Percentiles rank a stretch among this genome's conserved stretches.
Evolutionary conservation across 2,888 invertebrate genomes (phyloP).

Genomic region (Nyleta sp.): DNA sequence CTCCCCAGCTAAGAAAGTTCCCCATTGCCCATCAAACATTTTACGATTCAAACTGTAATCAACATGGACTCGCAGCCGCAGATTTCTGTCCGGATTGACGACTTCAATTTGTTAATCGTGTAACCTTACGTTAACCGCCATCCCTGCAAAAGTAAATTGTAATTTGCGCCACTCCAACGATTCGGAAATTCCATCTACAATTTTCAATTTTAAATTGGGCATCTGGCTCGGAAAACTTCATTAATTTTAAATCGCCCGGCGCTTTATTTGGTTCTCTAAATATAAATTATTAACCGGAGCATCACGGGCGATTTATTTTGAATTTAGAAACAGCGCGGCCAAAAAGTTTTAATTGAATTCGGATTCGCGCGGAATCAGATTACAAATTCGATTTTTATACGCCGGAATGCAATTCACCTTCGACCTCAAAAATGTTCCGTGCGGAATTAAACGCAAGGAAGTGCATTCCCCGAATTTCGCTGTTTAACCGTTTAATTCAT

Average conservation of each 20-base stretch:
- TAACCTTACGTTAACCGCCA: not conserved
- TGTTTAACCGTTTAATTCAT: not conserved
- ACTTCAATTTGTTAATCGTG: too few relatives aligned
- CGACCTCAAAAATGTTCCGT: constrained; percentile 16
- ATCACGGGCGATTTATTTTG: constrained; percentile 16
- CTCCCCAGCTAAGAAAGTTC: too few relatives aligned
- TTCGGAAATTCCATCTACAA: not conserved
- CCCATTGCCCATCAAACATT: too few relatives aligned
- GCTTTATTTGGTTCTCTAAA: constrained; percentile 11
- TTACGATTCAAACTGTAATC: too few relatives aligned
- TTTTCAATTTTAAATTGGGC: constrained; percentile 3
- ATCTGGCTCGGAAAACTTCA: not conserved
- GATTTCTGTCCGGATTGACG: too few relatives aligned
- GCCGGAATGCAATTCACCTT: constrained; percentile 16
- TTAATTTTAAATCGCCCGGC: not conserved
- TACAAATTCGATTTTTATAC: constrained; percentile 35
- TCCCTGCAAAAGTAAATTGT: constrained; percentile 1
- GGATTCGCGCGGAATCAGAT: constrained; percentile 35
- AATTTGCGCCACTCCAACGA: not conserved
- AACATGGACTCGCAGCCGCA: too few relatives aligned
- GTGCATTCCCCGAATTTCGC: not conserved
- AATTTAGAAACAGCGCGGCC: constrained; percentile 28
- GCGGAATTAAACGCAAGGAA: constrained; percentile 5
- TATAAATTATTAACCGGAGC: constrained; percentile 22
- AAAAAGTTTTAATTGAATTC: constrained; percentile 47